Conservation (phyloP, 2,888 invertebrate species). For the Drosophila neonasuta region DNA sequence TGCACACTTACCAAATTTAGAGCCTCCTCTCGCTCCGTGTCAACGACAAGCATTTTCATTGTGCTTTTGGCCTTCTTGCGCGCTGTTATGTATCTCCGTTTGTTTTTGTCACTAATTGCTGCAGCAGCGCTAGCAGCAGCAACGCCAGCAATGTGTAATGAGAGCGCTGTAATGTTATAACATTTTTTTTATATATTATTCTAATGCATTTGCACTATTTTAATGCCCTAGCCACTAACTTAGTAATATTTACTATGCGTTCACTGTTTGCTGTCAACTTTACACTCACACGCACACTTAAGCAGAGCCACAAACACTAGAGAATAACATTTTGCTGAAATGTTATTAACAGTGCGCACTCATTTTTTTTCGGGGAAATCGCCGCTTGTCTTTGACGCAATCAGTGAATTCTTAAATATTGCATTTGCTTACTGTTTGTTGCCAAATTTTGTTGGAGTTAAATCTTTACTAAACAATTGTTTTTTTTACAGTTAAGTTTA, state of each 20-base stretch:
- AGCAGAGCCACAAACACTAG: slow-evolving; percentile 1
- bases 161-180: slow-evolving; percentile 61
- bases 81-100: slow-evolving; percentile 66
- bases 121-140: slow-evolving; percentile 55
- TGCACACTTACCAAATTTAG: slow-evolving; percentile 76
- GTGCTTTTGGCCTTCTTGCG: slow-evolving; percentile 66
- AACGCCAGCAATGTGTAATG: slow-evolving; percentile 67
- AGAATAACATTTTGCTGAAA: slow-evolving; percentile 22
- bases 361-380: slow-evolving; percentile 5
- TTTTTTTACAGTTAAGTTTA: neutral
- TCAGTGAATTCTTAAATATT: neutral
- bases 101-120: slow-evolving; percentile 59
- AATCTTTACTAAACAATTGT: neutral
- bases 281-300: slow-evolving; percentile 14
- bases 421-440: neutral
- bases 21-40: slow-evolving; percentile 92
- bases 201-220: slow-evolving; percentile 26
- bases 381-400: neutral
- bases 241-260: slow-evolving; percentile 30
- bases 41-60: slow-evolving; percentile 84
- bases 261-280: slow-evolving; percentile 25
- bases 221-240: slow-evolving; percentile 17
- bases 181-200: slow-evolving; percentile 31
- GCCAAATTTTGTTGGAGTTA: neutral
- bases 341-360: slow-evolving; percentile 24